A percentile compares a stretch with the other conserved stretches of the same genome.
Conservation (phyloP, 2,888 invertebrate species). For the Bombyx huttoni region DNA sequence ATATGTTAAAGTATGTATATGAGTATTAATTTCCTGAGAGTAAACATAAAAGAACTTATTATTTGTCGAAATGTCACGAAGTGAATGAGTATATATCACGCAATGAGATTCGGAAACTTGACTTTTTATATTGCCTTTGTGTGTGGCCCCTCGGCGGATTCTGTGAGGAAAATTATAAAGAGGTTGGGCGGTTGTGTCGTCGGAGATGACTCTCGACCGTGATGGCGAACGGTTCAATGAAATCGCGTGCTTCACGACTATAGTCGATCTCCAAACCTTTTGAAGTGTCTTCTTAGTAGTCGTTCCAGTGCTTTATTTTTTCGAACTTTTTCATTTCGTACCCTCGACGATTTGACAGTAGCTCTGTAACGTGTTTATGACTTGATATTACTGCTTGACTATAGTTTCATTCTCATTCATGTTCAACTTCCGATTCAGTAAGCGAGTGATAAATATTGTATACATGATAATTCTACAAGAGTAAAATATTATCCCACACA, state of each 20-base stretch:
- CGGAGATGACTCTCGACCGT: conserved; percentile 10
- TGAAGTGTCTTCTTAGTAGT: conserved; percentile 15
- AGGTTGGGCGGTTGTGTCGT: conserved; percentile 6
- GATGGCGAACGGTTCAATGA: conserved; percentile 23
- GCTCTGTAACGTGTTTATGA: not conserved
- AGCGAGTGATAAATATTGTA: too few relatives aligned
- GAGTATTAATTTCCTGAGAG: not conserved
- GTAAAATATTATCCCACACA: too few relatives aligned
- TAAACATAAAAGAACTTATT: not conserved
- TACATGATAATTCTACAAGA: too few relatives aligned
- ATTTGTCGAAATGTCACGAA: not conserved
- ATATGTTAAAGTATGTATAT: too few relatives aligned
- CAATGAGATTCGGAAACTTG: not conserved
- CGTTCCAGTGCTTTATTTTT: conserved; percentile 7
- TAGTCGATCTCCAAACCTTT: conserved; percentile 15
- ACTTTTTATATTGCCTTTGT: not conserved
- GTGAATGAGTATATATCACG: not conserved
- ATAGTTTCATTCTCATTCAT: too few relatives aligned
- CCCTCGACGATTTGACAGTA: not conserved
- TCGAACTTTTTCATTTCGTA: not conserved
- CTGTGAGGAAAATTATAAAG: not conserved
- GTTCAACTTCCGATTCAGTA: too few relatives aligned
- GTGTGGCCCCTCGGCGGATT: not conserved
- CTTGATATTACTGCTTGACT: not conserved
- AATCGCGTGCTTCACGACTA: conserved; percentile 18